phyloP scores from a whole-genome alignment of 2,888 invertebrate species.

The Ennomos erosarius region DNA sequence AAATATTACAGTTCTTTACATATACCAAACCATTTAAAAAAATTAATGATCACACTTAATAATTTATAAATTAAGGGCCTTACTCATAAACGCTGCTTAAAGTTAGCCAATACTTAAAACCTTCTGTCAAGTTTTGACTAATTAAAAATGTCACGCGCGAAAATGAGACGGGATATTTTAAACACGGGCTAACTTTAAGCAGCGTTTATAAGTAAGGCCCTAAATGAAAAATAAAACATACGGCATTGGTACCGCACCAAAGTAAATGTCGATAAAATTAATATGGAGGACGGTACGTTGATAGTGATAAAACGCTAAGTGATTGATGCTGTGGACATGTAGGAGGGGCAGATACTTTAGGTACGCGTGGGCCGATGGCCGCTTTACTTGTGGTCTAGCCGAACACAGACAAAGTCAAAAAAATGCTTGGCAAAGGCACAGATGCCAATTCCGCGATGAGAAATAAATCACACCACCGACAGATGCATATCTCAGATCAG shows the following conservation, averaged over 20 bases:
- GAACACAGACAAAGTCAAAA: slow-evolving; percentile 35
- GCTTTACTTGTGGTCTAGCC: slow-evolving; percentile 44
- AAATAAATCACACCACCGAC: slow-evolving; percentile 41
- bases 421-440: slow-evolving; percentile 48
- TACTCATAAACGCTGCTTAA: too few species aligned
- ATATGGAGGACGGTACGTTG: slow-evolving; percentile 51
- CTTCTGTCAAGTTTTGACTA: too few species aligned
- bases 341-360: slow-evolving; percentile 56
- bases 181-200: too few species aligned
- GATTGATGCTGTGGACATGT: slow-evolving; percentile 50
- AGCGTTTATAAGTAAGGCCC: too few species aligned
- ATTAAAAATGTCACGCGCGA: too few species aligned
- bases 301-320: slow-evolving; percentile 50
- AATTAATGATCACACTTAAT: too few species aligned
- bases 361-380: slow-evolving; percentile 62
- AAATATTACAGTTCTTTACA: too few species aligned
- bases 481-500: slow-evolving; percentile 21
- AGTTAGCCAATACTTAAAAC: too few species aligned
- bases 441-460: slow-evolving; percentile 43
- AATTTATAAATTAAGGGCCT: too few species aligned
- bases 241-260: slow-evolving; percentile 17
- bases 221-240: slow-evolving; percentile 1
- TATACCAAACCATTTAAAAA: too few species aligned
- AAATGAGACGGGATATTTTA: too few species aligned
- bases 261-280: slow-evolving; percentile 54